Evolutionary conservation across 2,888 invertebrate genomes (phyloP), one percentile per base, ranked within the genome.

Genomic region (Drosophila kanekoi): DNA sequence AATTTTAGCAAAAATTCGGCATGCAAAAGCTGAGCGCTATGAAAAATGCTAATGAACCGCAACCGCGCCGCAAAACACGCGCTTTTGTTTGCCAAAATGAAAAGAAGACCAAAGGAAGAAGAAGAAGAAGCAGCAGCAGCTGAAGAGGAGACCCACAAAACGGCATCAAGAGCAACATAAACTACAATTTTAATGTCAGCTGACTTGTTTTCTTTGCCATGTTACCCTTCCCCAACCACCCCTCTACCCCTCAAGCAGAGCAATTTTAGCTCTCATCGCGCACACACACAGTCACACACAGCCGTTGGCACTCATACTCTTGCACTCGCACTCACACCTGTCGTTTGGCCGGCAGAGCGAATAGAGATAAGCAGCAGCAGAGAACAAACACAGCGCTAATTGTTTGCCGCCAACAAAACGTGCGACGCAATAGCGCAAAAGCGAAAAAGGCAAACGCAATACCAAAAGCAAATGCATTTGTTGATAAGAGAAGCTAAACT

Each of bases 141-240:
- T 2, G 35, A 35, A 33, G 40, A 65, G 20, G 32, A 53, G 14
- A 18, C 16, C 41, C 28, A 41, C 41, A 16, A 47, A 54, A 52
- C 52, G 49, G 35, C 57, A 68, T 33, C 48, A 43, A 20, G 44
- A 71, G 53, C 41, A 41, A 32, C 33, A 61, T 38, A 64, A 76
- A 73, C 78, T 78, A 73, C 37, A 68, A 54, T 59, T 59, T 72
- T 72, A 63, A 72, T 64, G 86, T 83, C 88, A 83, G 83, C 83
- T 83, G 88, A 86, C 87, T 83, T 68, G 77, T 73, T 72, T 81
- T 66, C 59, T 62, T 65, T 44, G 60, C 32, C 53, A 38, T 38
- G 37, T 47, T 51, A 44, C 35, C 48, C 13, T 18, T 13, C 10
- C 20, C 16, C 40, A 1, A 1, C 23, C n/a, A 8, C 23, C 20